phyloP scores from a whole-genome alignment of 2,113 vertebrate species.

The Ploceus nigricollis region DNA sequence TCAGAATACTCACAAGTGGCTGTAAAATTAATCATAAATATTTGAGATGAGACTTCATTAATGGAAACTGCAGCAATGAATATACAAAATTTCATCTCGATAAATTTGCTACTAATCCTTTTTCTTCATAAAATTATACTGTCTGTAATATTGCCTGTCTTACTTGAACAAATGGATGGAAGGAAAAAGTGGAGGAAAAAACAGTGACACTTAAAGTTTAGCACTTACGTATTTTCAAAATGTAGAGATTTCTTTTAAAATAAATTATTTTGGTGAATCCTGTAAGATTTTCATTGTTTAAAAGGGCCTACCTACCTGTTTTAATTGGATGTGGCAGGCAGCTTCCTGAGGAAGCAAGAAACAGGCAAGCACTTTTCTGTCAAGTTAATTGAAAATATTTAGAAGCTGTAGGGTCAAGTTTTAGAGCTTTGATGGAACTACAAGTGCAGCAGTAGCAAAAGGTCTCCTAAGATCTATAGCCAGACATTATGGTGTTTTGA shows the following conservation, averaged over 20 bases:
- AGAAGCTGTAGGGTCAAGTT: background rate
- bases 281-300: background rate
- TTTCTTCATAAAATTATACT: conserved; percentile 2
- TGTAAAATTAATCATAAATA: conserved; percentile 24
- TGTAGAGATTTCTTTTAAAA: background rate
- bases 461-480: background rate
- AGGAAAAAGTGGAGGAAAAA: background rate
- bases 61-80: conserved; percentile 13
- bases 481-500: background rate
- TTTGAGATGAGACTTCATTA: conserved; percentile 30
- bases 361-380: background rate
- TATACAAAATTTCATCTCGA: background rate
- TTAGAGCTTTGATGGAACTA: background rate
- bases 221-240: background rate
- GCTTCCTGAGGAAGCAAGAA: background rate
- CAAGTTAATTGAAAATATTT: background rate
- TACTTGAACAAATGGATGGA: background rate
- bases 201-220: background rate
- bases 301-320: background rate
- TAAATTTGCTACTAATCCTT: conserved; percentile 1
- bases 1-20: background rate
- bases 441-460: background rate
- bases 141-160: background rate
- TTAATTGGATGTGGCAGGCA: background rate
- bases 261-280: background rate